phyloP scores from a whole-genome alignment of 2,113 vertebrate genomes.

The Oreochromis tanganicae region DNA sequence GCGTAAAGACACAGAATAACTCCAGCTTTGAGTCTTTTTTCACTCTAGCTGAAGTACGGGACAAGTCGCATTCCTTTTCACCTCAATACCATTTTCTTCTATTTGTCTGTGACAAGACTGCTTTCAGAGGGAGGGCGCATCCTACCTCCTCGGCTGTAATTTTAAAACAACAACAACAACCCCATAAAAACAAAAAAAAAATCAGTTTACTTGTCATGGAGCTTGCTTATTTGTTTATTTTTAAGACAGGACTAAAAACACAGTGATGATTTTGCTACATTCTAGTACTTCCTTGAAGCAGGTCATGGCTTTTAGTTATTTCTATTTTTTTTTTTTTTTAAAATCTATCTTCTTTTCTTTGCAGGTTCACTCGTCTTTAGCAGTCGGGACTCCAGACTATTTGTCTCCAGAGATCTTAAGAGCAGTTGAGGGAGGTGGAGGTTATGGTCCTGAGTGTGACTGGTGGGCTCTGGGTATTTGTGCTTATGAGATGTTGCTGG shows the following conservation, averaged over 20 bases:
- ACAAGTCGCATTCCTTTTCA: background rate
- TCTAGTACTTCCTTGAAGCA: background rate
- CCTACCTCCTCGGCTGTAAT: rapidly evolving
- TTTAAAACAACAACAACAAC: background rate
- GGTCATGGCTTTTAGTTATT: background rate
- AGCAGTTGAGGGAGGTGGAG: slow-evolving; percentile 71
- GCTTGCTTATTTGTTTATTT: background rate
- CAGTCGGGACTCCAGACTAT: slow-evolving; percentile 85
- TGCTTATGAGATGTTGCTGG: slow-evolving; percentile 84
- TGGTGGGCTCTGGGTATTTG: slow-evolving; percentile 89
- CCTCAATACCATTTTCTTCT: background rate
- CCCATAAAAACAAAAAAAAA: background rate
- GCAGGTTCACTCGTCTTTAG: slow-evolving; percentile 77
- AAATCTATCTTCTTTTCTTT: background rate
- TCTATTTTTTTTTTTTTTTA: background rate
- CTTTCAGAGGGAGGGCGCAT: background rate
- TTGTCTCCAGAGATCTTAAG: slow-evolving; percentile 85
- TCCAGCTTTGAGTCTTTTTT: background rate
- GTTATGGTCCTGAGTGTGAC: slow-evolving; percentile 83
- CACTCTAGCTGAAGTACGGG: background rate
- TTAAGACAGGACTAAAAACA: rapidly evolving
- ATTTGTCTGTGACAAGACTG: background rate
- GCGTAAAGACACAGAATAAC: background rate
- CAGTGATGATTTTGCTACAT: background rate
- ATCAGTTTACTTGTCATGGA: background rate